Conservation (phyloP, 2,888 invertebrate genomes). For the Mesoligia furuncula region DNA sequence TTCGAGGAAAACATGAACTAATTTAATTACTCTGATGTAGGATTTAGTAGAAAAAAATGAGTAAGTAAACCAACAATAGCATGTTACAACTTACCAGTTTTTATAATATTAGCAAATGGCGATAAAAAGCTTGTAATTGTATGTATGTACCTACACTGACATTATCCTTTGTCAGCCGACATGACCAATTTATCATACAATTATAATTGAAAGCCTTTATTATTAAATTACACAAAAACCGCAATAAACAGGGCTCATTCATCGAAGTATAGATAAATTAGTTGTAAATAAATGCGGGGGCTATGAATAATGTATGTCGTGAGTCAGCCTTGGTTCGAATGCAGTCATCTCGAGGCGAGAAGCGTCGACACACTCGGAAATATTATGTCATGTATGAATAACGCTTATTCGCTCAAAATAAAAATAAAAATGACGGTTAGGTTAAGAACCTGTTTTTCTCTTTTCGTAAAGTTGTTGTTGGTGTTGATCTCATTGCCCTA, state of each 20-base stretch:
- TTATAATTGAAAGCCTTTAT: conserved; percentile 30
- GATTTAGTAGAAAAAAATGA: not conserved
- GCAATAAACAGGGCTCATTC: conserved; percentile 47
- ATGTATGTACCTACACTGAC: conserved; percentile 2
- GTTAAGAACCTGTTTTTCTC: conserved; percentile 54
- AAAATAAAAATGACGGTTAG: conserved; percentile 53
- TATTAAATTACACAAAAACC: conserved; percentile 47
- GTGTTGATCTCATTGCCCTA: conserved; percentile 52
- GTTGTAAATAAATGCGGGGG: conserved; percentile 57
- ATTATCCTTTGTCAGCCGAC: conserved; percentile 14
- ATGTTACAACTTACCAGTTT: conserved; percentile 20
- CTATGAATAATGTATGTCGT: conserved; percentile 73
- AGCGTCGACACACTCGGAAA: conserved; percentile 44
- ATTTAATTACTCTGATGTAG: not conserved
- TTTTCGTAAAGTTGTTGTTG: conserved; percentile 35
- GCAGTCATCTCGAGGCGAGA: conserved; percentile 73
- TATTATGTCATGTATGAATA: conserved; percentile 74
- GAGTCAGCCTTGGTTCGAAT: conserved; percentile 75
- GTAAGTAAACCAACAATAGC: not conserved
- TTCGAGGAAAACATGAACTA: not conserved
- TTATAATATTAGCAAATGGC: conserved; percentile 35
- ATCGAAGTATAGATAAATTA: conserved; percentile 55
- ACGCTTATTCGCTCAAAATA: conserved; percentile 60
- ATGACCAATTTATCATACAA: conserved; percentile 13
- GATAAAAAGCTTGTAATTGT: too few relatives aligned